Evolutionary conservation across 2,888 invertebrate genomes (phyloP).

Genomic region (Heteromurus nitidus): DNA sequence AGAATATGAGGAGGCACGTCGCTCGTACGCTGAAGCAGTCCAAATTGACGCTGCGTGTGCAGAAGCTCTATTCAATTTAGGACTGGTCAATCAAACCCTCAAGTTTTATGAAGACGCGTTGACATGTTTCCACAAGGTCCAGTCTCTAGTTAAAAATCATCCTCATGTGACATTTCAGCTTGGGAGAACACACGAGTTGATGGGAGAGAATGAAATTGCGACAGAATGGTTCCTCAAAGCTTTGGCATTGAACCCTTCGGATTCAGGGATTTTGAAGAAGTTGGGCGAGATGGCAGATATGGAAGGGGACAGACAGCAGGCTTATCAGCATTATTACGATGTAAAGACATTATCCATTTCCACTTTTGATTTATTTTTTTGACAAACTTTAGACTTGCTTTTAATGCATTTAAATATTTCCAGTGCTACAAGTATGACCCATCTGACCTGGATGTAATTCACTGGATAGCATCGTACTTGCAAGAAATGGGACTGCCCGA

Average conservation of each 20-base stretch:
- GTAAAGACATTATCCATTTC: no score
- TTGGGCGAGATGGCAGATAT: constrained; percentile 92
- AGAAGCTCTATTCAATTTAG: constrained; percentile 89
- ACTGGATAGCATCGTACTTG: constrained; percentile 92
- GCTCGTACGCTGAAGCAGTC: constrained; percentile 84
- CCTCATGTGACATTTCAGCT: constrained; percentile 87
- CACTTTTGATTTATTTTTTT: no score
- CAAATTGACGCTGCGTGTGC: constrained; percentile 88
- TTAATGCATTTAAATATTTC: constrained; percentile 65
- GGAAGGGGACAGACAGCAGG: constrained; percentile 93
- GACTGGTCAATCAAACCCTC: constrained; percentile 83
- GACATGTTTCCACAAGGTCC: constrained; percentile 86
- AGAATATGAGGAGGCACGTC: constrained; percentile 83
- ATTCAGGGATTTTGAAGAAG: constrained; percentile 91
- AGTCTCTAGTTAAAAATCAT: constrained; percentile 82
- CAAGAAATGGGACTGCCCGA: constrained; percentile 92
- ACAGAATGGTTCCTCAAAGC: constrained; percentile 83
- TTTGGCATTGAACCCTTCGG: constrained; percentile 88
- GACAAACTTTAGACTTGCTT: not conserved
- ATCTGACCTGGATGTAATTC: constrained; percentile 85
- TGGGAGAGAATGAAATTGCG: constrained; percentile 79
- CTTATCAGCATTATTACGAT: constrained; percentile 88
- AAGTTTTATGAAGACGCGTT: constrained; percentile 84
- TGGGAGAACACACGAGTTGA: constrained; percentile 84
- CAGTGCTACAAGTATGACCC: constrained; percentile 84